Evolutionary conservation across 1,140 invertebrate genomes (phyloP), one percentile per base, ranked within the genome.

Genomic region (Habropoda laboriosa): DNA sequence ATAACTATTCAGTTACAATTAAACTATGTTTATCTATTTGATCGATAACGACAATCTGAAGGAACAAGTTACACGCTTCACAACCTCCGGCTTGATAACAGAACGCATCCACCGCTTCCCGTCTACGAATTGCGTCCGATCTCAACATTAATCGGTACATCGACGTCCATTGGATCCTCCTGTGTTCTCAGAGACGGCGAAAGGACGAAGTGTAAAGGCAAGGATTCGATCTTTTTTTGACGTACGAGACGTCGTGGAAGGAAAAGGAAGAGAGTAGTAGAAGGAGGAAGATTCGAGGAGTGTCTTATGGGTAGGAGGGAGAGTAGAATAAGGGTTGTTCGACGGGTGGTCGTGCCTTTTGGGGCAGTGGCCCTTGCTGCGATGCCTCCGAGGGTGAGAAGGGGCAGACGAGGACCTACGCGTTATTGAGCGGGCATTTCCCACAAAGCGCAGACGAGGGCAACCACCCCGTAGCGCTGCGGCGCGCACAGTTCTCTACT

Each of bases 391-490:
- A 86, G 86, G 81, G 86, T 70, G 86, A 88, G 78, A 77, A 84
- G 84, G 79, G 86, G 81, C 81, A 81, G 86, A 85, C 79, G 86
- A 87, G 88, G 83, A 86, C 85, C 84, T 91, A 89, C 90, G 87
- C 90, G 90, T 92, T 92, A 92, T 92, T 91, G 91, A 92, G 90
- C 91, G 91, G 88, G 89, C 89, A 92, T 91, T 91, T 91, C 89
- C 89, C 90, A 91, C 90, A 92, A 91, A 91, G 90, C 90, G 90
- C 91, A 91, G 91, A 92, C 91, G 91, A 92, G 91, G 91, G 91
- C 91, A 92, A 92, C 91, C 91, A 92, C 91, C 91, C 91, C 90
- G 89, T 89, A 86, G 84, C 85, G 83, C 77, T 88, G 86, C 88
- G 90, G 86, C 86, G 89, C 89, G 86, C 81, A 85, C 68, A 83